Evolutionary conservation across 2,888 invertebrate genomes (phyloP).

Genomic region (Tipula vernalis): DNA sequence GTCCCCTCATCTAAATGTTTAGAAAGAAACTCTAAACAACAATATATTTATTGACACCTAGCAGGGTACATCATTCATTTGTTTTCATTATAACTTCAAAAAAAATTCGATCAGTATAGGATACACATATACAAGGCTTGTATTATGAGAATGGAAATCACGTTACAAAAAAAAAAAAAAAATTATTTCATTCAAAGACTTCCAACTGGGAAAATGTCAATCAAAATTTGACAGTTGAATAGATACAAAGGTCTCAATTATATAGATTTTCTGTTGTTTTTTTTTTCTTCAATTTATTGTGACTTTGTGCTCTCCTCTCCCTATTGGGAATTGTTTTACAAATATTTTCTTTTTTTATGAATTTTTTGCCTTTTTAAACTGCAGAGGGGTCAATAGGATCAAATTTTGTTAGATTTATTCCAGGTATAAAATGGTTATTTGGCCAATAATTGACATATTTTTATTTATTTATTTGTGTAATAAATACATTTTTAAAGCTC

Average conservation of each 20-base stretch:
- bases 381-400: not conserved
- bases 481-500: no score
- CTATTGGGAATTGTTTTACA: not conserved
- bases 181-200: not conserved
- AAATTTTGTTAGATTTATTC: not conserved
- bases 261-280: not conserved
- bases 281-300: not conserved
- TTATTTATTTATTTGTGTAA: no score
- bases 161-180: not conserved
- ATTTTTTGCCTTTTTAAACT: not conserved
- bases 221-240: constrained; percentile 11
- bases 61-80: not conserved
- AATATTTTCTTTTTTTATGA: not conserved
- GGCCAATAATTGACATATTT: no score
- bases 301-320: not conserved
- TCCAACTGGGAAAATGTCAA: constrained; percentile 9
- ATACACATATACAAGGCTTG: not conserved
- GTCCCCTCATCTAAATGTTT: not conserved
- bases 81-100: not conserved
- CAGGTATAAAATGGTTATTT: not conserved
- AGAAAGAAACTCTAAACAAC: not conserved
- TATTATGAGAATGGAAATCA: not conserved
- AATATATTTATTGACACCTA: not conserved
- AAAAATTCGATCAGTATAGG: not conserved
- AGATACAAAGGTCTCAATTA: constrained; percentile 10